phyloP scores from a whole-genome alignment of 2,797 vertebrate genomes.

The Smutsia gigantea region DNA sequence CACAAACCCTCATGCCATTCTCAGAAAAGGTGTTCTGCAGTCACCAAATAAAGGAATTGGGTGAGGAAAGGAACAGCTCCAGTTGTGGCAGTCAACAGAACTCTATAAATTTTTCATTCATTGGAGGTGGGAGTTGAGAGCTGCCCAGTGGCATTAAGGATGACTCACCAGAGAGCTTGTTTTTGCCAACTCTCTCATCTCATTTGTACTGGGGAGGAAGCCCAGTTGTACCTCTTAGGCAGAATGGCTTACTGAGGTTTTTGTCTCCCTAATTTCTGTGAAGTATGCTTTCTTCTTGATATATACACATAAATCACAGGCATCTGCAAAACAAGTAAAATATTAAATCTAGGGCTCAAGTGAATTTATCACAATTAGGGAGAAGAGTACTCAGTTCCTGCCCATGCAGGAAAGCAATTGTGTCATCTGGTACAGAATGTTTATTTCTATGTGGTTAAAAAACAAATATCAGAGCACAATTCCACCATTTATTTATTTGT shows the following conservation, averaged over 20 bases:
- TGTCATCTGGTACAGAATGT: not conserved
- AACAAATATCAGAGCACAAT: not conserved
- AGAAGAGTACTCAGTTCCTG: not conserved
- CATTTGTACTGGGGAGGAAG: not conserved
- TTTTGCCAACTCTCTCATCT: constrained; percentile 41
- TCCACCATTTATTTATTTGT: not conserved
- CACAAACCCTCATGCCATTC: not conserved
- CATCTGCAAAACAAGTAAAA: not conserved
- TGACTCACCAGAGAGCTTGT: constrained; percentile 57
- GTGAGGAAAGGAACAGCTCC: not conserved
- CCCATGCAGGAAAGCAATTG: not conserved
- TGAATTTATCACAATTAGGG: not conserved
- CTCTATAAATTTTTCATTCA: not conserved
- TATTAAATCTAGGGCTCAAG: not conserved
- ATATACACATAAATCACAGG: constrained; percentile 13
- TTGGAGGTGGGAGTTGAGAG: not conserved
- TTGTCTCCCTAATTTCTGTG: constrained; percentile 18
- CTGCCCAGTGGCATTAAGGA: not conserved
- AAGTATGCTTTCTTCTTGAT: constrained; percentile 24
- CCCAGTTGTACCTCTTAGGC: not conserved
- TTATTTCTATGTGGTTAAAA: not conserved
- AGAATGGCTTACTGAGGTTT: not conserved
- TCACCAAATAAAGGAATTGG: not conserved
- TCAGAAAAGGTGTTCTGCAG: not conserved
- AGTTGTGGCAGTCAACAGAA: not conserved